A percentile compares a stretch with the other conserved stretches of the same genome.
phyloP scores from a whole-genome alignment of 1,140 invertebrate genomes.

The Lethrus apterus region DNA sequence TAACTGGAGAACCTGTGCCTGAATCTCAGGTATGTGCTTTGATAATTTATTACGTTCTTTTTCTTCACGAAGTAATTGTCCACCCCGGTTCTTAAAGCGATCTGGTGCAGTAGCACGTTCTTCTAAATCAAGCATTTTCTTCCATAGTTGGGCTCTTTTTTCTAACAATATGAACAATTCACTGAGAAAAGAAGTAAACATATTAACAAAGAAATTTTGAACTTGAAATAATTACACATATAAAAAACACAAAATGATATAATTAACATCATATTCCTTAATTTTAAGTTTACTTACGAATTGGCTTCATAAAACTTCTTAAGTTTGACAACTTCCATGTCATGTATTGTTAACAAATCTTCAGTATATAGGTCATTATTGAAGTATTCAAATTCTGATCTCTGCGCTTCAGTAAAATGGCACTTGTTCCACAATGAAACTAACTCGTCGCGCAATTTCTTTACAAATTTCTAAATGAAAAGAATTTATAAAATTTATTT shows the following conservation, averaged over 20 bases:
- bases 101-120: constrained; percentile 65
- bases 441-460: constrained; percentile 60
- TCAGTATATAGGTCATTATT: constrained; percentile 61
- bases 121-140: constrained; percentile 61
- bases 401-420: constrained; percentile 53
- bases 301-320: constrained; percentile 60
- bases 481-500: constrained; percentile 13
- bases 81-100: constrained; percentile 76
- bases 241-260: too few species aligned
- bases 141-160: constrained; percentile 55
- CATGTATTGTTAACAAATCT: constrained; percentile 64
- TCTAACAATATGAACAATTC: constrained; percentile 56
- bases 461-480: constrained; percentile 51
- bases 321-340: constrained; percentile 62
- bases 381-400: constrained; percentile 54
- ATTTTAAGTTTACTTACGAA: constrained; percentile 42
- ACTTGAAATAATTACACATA: not conserved
- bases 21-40: constrained; percentile 49
- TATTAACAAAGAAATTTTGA: not conserved
- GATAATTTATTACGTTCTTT: constrained; percentile 67
- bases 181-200: constrained; percentile 35
- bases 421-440: constrained; percentile 64
- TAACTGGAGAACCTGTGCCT: constrained; percentile 50
- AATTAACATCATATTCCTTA: constrained; percentile 6
- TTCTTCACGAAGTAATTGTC: constrained; percentile 74